phyloP scores from a whole-genome alignment of 2,113 vertebrate genomes.

The Illadopsis cleaveri region DNA sequence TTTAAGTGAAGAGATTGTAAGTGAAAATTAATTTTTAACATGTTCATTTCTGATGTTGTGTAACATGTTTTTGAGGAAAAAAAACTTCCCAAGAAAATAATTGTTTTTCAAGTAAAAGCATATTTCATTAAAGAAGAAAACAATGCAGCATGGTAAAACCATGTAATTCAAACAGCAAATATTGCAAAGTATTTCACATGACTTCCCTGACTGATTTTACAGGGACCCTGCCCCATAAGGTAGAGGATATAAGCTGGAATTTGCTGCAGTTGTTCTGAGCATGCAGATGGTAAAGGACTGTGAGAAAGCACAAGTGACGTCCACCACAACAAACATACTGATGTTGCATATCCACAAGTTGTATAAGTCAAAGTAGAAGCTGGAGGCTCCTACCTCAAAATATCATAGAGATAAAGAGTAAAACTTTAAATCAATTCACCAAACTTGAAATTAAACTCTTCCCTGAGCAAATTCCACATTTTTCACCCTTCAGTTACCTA shows the following conservation, averaged over 20 bases:
- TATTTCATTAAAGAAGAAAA: neutral
- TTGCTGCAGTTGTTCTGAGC: neutral
- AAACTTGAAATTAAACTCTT: neutral
- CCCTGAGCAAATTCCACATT: neutral
- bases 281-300: neutral
- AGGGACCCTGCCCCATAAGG: neutral
- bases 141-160: neutral
- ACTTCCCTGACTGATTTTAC: neutral
- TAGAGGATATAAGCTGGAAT: neutral
- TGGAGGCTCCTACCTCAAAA: neutral
- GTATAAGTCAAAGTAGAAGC: neutral
- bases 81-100: neutral
- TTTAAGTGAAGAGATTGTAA: conserved; percentile 69
- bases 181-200: neutral
- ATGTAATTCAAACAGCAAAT: neutral
- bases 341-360: neutral
- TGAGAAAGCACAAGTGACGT: neutral
- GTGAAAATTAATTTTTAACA: conserved; percentile 67
- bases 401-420: neutral
- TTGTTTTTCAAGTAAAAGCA: neutral
- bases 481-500: neutral
- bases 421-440: neutral
- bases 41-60: conserved; percentile 35
- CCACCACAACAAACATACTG: neutral
- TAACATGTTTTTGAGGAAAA: neutral